Evolutionary conservation across 2,797 vertebrate genomes (phyloP).

Genomic region (Melanogrammus aeglefinus): DNA sequence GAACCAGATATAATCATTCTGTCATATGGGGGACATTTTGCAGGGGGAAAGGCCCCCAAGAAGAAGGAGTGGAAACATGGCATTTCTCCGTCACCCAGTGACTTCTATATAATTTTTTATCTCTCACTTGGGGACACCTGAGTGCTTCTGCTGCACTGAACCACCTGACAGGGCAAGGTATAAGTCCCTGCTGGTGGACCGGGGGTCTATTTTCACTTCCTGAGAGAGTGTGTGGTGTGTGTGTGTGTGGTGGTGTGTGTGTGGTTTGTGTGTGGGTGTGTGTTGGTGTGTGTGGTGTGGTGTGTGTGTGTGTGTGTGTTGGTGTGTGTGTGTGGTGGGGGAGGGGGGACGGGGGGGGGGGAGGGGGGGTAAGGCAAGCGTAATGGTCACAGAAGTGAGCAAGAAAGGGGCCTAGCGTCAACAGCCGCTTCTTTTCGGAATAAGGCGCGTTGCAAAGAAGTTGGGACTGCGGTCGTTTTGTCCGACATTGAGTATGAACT

Average conservation of each 20-base stretch:
- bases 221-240: no score
- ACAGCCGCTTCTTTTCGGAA: not conserved
- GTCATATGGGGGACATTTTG: constrained; percentile 61
- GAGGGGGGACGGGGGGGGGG: no score
- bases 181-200: no score
- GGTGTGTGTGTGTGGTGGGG: no score
- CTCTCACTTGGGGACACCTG: not conserved
- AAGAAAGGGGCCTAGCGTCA: not conserved
- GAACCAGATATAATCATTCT: constrained; percentile 61
- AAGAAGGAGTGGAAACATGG: constrained; percentile 29
- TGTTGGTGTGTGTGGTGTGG: no score
- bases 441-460: not conserved
- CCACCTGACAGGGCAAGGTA: not conserved
- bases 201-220: no score
- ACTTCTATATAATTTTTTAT: not conserved
- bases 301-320: no score
- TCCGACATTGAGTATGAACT: no score
- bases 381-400: not conserved
- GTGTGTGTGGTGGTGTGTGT: no score
- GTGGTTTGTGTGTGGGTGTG: no score
- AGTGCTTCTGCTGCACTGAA: not conserved
- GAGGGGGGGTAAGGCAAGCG: no score
- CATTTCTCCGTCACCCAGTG: constrained; percentile 43
- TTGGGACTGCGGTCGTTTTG: not conserved
- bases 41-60: constrained; percentile 39